Evolutionary conservation across 1,140 invertebrate species (phyloP).

Genomic region (Drosophila lini): DNA sequence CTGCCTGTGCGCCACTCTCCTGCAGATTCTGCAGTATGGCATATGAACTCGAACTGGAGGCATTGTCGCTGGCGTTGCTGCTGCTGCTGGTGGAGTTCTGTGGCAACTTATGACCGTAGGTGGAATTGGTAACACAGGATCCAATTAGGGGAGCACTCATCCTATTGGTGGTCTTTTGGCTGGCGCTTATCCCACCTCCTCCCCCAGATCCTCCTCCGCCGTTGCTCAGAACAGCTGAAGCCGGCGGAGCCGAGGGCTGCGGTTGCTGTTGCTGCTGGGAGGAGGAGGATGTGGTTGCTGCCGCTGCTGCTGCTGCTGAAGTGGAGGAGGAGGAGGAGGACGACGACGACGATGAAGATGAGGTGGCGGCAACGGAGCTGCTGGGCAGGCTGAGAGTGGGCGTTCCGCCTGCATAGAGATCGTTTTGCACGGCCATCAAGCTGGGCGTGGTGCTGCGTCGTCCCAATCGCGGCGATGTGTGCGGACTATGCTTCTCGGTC

Average conservation of each 20-base stretch:
- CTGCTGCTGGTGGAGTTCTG: conserved; percentile 51
- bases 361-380: conserved; percentile 33
- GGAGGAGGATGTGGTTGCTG: conserved; percentile 20
- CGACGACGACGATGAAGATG: conserved; percentile 19
- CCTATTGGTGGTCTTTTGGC: conserved; percentile 74
- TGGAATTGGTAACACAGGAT: conserved; percentile 66
- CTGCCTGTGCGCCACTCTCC: conserved; percentile 32
- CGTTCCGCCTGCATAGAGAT: conserved; percentile 75
- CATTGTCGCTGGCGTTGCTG: conserved; percentile 42
- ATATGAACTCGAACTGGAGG: conserved; percentile 74
- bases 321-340: conserved; percentile 14
- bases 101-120: conserved; percentile 67
- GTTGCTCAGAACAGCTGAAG: conserved; percentile 67
- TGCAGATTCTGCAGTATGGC: conserved; percentile 80
- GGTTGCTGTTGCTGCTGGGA: conserved; percentile 47
- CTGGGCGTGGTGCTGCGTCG: conserved; percentile 82
- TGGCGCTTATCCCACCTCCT: conserved; percentile 17
- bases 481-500: conserved; percentile 83
- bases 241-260: conserved; percentile 63
- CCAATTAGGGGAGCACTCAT: conserved; percentile 82
- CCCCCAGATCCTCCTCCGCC: conserved; percentile 15
- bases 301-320: conserved; percentile 29
- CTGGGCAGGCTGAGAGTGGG: conserved; percentile 62
- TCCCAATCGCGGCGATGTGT: conserved; percentile 78
- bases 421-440: conserved; percentile 80